A percentile compares a stretch with the other conserved stretches of the same genome.
These are phyloP conservation scores for Apamea crenata DNA, from an alignment of 2,888 invertebrate species.

Conservation along the genomic window DNA sequence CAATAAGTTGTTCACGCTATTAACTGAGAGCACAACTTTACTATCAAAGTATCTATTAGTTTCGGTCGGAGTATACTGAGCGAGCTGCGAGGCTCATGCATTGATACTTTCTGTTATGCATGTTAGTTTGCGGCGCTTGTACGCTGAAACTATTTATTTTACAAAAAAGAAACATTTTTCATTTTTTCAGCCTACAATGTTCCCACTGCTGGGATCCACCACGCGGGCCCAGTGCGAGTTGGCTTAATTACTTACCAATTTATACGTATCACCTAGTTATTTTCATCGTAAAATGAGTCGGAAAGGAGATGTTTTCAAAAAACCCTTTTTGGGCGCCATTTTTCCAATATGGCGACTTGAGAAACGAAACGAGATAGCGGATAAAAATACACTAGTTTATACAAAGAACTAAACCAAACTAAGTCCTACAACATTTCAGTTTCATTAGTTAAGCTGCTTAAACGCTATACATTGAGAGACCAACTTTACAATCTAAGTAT, in stretches of 20 bases:
- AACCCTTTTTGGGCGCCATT: not conserved
- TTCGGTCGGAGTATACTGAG: not conserved
- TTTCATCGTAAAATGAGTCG: not conserved
- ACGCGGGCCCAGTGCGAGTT: too few species aligned
- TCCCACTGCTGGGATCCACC: too few species aligned
- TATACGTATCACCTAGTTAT: too few species aligned
- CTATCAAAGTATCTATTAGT: constrained; percentile 22
- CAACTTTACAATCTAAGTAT: constrained; percentile 32
- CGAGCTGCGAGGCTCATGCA: not conserved
- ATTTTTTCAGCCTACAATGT: too few species aligned
- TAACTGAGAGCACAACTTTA: constrained; percentile 10
- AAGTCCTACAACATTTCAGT: constrained; percentile 11
- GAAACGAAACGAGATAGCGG: not conserved
- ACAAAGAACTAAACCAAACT: too few species aligned
- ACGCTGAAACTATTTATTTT: not conserved
- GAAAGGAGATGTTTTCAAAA: not conserved
- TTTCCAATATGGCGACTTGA: not conserved
- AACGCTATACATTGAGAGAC: not conserved
- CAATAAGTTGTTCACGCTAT: not conserved
- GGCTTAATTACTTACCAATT: too few species aligned
- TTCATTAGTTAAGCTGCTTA: constrained; percentile 16
- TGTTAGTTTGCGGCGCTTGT: not conserved
- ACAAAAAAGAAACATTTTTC: too few species aligned
- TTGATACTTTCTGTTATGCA: not conserved
- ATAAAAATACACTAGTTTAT: not conserved